Evolutionary conservation across 2,888 invertebrate genomes (phyloP).

Genomic region (Nymphalis urticae): DNA sequence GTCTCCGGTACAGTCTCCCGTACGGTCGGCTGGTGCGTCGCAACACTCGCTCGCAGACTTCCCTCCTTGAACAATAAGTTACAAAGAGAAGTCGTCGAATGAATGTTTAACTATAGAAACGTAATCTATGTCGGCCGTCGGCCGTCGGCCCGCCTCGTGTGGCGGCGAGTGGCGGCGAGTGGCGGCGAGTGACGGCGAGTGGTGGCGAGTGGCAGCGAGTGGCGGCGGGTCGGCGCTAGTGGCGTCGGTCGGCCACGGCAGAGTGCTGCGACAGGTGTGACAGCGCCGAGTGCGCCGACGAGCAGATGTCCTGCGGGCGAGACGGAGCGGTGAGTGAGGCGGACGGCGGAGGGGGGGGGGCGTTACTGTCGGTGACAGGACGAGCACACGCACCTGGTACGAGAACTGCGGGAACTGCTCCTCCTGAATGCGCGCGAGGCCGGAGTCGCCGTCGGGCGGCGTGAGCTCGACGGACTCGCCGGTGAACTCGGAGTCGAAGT

Average conservation of each 20-base stretch:
- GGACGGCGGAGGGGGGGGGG: not conserved
- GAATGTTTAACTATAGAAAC: not conserved
- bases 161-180: not conserved
- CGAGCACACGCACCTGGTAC: conserved; percentile 75
- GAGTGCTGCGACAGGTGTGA: conserved; percentile 74
- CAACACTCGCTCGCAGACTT: not conserved
- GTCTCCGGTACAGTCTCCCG: conserved; percentile 6
- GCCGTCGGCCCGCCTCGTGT: not conserved
- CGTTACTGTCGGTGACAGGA: not conserved
- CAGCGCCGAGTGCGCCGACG: conserved; percentile 81
- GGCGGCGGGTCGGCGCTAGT: conserved; percentile 45
- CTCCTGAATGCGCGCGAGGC: conserved; percentile 85
- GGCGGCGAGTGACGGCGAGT: not conserved
- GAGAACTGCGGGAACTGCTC: conserved; percentile 92
- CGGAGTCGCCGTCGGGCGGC: conserved; percentile 88
- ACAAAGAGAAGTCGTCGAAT: not conserved
- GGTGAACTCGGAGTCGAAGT: conserved; percentile 99
- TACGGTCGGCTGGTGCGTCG: not conserved
- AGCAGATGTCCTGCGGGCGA: conserved; percentile 62
- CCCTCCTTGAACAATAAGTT: too few relatives aligned
- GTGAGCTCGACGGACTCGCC: conserved; percentile 98
- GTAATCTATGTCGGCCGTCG: not conserved
- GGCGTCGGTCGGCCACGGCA: conserved; percentile 54
- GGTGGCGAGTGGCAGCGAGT: not conserved
- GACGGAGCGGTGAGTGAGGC: not conserved